These are phyloP conservation scores for Eumaeus atala DNA, from an alignment of 1,140 invertebrate genomes.

Conservation along the genomic window DNA sequence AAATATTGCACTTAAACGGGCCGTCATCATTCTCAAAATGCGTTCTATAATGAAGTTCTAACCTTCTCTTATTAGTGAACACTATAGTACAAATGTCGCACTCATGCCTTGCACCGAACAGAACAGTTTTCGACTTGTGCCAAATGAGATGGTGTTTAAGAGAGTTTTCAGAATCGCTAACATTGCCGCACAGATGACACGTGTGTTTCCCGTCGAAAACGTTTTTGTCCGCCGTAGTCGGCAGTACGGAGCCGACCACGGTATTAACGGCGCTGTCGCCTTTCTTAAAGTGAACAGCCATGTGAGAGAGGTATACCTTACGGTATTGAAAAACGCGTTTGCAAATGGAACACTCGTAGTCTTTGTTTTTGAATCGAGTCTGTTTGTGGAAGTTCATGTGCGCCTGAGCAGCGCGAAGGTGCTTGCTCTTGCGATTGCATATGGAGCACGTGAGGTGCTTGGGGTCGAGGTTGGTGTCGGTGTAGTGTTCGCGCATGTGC, in stretches of 20 bases:
- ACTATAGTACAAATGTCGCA: constrained; percentile 54
- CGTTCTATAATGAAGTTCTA: constrained; percentile 53
- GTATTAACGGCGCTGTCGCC: constrained; percentile 53
- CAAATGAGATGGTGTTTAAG: constrained; percentile 61
- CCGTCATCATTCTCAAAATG: constrained; percentile 62
- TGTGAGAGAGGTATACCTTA: constrained; percentile 60
- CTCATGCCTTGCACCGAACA: constrained; percentile 50
- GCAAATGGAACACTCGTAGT: constrained; percentile 68
- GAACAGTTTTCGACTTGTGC: constrained; percentile 59
- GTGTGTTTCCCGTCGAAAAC: constrained; percentile 46
- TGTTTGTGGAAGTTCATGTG: constrained; percentile 71
- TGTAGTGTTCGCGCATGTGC: constrained; percentile 65
- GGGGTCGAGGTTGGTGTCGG: constrained; percentile 58
- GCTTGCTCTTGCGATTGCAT: constrained; percentile 61
- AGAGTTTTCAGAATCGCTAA: constrained; percentile 57
- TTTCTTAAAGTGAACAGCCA: constrained; percentile 62
- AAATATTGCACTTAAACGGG: constrained; percentile 60
- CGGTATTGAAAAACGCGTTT: constrained; percentile 57
- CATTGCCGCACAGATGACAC: constrained; percentile 60
- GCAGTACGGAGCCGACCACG: constrained; percentile 38
- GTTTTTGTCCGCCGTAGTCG: constrained; percentile 28
- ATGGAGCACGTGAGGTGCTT: constrained; percentile 54
- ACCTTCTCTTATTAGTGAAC: constrained; percentile 60
- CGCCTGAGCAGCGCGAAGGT: constrained; percentile 60
- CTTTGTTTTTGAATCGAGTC: constrained; percentile 58